Conservation (phyloP, 2,888 invertebrate genomes). For the Caenorhabditis sp. region DNA sequence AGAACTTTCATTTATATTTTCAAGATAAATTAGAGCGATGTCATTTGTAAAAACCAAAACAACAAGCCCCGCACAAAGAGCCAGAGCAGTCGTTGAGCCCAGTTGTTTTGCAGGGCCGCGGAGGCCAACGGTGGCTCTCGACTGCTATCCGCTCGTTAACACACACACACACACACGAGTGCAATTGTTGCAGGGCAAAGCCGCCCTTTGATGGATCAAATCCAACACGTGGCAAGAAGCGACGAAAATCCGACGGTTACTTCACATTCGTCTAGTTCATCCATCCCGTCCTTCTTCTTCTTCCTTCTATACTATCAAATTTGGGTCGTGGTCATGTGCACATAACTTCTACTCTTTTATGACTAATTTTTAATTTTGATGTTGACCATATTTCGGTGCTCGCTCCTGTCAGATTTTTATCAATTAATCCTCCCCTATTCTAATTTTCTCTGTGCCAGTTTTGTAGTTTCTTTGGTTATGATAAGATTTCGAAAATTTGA, state of each 20-base stretch:
- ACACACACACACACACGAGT: conserved; percentile 20
- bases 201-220: conserved; percentile 70
- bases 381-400: conserved; percentile 4
- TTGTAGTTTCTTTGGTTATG: neutral
- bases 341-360: conserved; percentile 22
- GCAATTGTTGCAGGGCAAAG: conserved; percentile 61
- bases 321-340: conserved; percentile 10
- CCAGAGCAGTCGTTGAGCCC: conserved; percentile 24
- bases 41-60: too few relatives aligned
- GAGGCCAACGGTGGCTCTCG: conserved; percentile 51
- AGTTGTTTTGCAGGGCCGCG: conserved; percentile 51
- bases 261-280: conserved; percentile 71
- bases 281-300: neutral
- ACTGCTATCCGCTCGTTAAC: conserved; percentile 46
- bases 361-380: neutral
- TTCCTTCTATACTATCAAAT: too few relatives aligned
- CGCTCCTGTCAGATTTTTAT: neutral
- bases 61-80: conserved; percentile 10
- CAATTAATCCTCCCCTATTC: neutral
- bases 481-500: neutral
- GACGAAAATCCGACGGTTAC: conserved; percentile 71
- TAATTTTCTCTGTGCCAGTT: neutral
- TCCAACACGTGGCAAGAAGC: conserved; percentile 69
- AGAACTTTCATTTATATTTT: too few relatives aligned
- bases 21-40: too few relatives aligned